phyloP scores from a whole-genome alignment of 2,797 vertebrate genomes.

The Perodicticus potto region DNA sequence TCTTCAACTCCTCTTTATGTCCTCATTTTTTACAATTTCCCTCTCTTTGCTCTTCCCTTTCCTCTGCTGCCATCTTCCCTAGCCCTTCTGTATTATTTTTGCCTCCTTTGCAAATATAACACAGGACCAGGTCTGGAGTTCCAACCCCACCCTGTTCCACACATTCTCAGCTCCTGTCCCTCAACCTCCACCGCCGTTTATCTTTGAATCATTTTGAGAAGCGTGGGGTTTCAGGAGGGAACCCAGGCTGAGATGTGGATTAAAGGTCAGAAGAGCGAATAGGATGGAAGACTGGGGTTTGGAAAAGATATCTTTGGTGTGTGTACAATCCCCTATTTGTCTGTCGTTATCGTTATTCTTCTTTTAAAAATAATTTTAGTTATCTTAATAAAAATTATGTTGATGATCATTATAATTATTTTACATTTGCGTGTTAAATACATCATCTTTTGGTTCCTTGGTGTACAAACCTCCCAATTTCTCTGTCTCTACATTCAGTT shows the following conservation, averaged over 20 bases:
- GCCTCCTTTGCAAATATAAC: conserved; percentile 7
- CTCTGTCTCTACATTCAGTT: conserved; percentile 36
- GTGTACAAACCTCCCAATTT: background rate
- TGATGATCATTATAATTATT: background rate
- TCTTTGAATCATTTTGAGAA: conserved; percentile 36
- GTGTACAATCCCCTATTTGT: background rate
- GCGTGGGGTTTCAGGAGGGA: conserved; percentile 31
- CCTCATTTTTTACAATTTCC: background rate
- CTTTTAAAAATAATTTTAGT: conserved; percentile 38
- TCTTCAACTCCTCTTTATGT: background rate
- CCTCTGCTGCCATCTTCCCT: conserved; percentile 22
- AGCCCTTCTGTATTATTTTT: background rate
- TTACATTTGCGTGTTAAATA: conserved; percentile 29
- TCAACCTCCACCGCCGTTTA: background rate
- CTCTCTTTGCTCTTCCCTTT: background rate
- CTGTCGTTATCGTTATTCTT: background rate
- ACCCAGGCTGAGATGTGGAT: background rate
- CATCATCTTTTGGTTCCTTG: background rate
- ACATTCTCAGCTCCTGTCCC: background rate
- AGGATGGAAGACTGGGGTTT: background rate
- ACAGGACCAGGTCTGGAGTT: background rate
- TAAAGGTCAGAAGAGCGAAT: conserved; percentile 2
- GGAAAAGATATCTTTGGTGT: background rate
- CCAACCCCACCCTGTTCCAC: background rate
- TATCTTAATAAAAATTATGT: conserved; percentile 40